Base-by-base conservation (phyloP, 2,113 vertebrate species). In the Larimichthys crocea region DNA sequence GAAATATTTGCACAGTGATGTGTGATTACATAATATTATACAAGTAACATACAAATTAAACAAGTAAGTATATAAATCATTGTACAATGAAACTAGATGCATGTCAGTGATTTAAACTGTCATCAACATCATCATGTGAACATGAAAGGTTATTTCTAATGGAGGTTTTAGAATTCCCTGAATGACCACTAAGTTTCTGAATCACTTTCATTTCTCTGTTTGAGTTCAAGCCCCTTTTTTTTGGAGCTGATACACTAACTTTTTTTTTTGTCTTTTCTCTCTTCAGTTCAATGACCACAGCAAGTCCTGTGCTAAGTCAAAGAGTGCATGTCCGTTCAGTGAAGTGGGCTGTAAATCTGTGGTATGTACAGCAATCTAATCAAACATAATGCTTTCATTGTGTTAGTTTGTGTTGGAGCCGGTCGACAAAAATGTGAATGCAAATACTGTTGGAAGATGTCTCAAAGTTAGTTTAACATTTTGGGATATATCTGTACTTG, bases 221-320 rank as follows among this genome's bases (percentile, higher is more conserved):
- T 65, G 2, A 24, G 22, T 29, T 73, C 55, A 69, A 57, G 15
- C 10, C 19, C 20, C 62, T 5, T 14, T 55, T 66, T 14, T 55
- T 66, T 16, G 56, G 10, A 59, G 19, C 10, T 48, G 8, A 9
- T 24, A 10, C n/a, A 8, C 6, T 60, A 31, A 74, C 20, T 31
- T 24, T 2, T 31, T 16, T 1, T 31, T 11, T 75, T 68, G 7
- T 64, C 24, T 10, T 0, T 24, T 59, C 6, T 68, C 16, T n/a
- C 52, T 82, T 42, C 35, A 99, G 97, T 97, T 97, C 48, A 94
- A 86, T 72, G 97, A 97, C 29, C 97, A 99, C 0, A 84, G 93
- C 72, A 95, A 92, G 85, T 88, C 86, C 0, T 99, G 97, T 3
- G 92, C 94, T 69, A 95, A 96, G 83, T 96, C 95, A 31, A 96